Percentiles rank a stretch among this genome's conserved stretches.
phyloP scores from a whole-genome alignment of 2,888 invertebrate species.

The Drosophila putrida region DNA sequence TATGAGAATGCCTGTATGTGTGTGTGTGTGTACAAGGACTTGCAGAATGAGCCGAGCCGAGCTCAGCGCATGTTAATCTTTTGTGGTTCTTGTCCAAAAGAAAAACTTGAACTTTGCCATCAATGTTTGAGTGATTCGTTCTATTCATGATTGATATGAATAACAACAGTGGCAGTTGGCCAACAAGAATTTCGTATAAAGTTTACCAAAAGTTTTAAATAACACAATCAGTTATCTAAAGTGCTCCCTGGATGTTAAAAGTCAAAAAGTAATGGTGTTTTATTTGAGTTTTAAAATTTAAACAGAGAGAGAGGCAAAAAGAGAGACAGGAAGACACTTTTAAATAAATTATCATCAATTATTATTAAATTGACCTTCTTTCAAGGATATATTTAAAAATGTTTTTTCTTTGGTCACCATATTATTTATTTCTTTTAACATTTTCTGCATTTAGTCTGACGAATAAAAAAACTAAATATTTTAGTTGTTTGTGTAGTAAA shows the following conservation, averaged over 20 bases:
- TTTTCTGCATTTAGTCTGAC: too few relatives aligned
- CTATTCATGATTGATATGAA: conserved; percentile 51
- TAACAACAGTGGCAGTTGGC: conserved; percentile 23
- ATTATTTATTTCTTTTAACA: too few relatives aligned
- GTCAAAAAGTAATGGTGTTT: conserved; percentile 21
- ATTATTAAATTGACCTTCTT: background rate
- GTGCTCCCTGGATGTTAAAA: conserved; percentile 15
- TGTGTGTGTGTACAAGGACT: conserved; percentile 28
- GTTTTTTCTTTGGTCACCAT: too few relatives aligned
- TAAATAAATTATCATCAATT: background rate
- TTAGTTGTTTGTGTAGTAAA: too few relatives aligned
- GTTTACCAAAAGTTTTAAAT: conserved; percentile 19
- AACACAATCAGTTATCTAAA: conserved; percentile 32
- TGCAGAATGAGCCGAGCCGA: conserved; percentile 51
- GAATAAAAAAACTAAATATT: too few relatives aligned
- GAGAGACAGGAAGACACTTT: background rate
- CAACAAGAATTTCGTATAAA: conserved; percentile 12
- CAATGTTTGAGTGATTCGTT: conserved; percentile 58
- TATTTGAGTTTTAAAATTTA: conserved; percentile 1
- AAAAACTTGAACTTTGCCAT: conserved; percentile 65
- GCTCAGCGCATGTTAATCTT: conserved; percentile 69
- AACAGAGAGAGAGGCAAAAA: background rate
- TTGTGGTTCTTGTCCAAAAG: conserved; percentile 55
- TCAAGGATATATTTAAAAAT: background rate
- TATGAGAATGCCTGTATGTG: background rate